phyloP scores from a whole-genome alignment of 2,797 vertebrate species.

The Limosa lapponica region DNA sequence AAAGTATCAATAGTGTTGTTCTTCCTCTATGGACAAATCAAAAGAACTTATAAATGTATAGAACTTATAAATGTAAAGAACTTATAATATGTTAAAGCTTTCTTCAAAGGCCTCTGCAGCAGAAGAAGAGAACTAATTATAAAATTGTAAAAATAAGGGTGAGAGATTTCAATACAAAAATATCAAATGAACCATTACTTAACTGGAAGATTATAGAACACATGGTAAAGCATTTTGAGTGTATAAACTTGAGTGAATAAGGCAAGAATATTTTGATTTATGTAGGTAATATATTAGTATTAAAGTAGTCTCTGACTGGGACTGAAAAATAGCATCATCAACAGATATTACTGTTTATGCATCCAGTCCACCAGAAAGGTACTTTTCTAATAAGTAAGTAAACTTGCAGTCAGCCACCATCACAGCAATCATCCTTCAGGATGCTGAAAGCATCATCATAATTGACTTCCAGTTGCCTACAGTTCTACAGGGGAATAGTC shows the following conservation, averaged over 20 bases:
- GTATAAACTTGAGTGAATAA: neutral
- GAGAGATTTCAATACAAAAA: neutral
- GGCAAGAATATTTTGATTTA: neutral
- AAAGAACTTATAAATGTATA: neutral
- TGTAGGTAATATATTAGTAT: neutral
- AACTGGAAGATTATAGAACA: neutral
- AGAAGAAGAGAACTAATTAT: neutral
- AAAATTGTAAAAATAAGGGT: neutral
- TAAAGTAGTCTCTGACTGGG: neutral
- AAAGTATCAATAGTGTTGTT: neutral
- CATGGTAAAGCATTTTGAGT: neutral
- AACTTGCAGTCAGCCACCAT: neutral
- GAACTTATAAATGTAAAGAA: neutral
- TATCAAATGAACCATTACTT: neutral
- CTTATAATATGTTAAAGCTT: neutral
- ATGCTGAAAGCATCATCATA: neutral
- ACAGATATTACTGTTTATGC: neutral
- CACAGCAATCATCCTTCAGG: neutral
- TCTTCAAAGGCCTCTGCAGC: neutral
- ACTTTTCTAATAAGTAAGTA: neutral
- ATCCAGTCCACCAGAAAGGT: neutral
- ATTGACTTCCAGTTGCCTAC: slow-evolving; percentile 4
- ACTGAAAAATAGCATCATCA: neutral
- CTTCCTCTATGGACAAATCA: neutral
- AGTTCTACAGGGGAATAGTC: neutral